Conservation (phyloP, 2,888 invertebrate species). For the Drosophila borborema region DNA sequence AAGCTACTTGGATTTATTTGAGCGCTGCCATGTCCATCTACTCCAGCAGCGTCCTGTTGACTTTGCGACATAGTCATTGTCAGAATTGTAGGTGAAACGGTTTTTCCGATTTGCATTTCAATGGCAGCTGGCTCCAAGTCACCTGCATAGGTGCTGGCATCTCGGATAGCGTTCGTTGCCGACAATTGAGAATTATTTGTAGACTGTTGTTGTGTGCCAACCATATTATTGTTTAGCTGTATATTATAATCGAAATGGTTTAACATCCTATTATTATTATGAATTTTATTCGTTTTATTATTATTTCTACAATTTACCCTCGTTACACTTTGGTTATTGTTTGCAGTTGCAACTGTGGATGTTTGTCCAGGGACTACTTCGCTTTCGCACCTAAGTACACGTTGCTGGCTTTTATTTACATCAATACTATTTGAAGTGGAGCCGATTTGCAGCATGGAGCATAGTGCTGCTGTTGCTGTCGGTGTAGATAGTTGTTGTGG, state of each 20-base stretch:
- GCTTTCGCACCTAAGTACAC: background rate
- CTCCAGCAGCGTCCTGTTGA: slow-evolving; percentile 15
- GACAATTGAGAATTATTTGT: slow-evolving; percentile 40
- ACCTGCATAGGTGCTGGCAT: slow-evolving; percentile 37
- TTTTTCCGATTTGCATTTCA: slow-evolving; percentile 25
- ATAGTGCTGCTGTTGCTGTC: slow-evolving; percentile 3
- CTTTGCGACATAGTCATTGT: slow-evolving; percentile 15
- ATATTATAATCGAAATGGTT: slow-evolving; percentile 10
- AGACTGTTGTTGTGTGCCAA: slow-evolving; percentile 65
- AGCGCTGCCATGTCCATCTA: slow-evolving; percentile 1
- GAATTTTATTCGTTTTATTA: slow-evolving; percentile 2
- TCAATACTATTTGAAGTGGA: background rate
- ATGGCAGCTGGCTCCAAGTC: slow-evolving; percentile 14
- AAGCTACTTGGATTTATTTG: slow-evolving; percentile 33
- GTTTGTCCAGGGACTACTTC: background rate
- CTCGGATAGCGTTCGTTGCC: slow-evolving; percentile 22
- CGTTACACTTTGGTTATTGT: background rate
- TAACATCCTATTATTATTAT: slow-evolving; percentile 3
- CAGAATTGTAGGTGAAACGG: slow-evolving; percentile 25
- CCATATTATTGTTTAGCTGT: slow-evolving; percentile 66
- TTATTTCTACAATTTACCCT: background rate
- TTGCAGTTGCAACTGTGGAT: background rate
- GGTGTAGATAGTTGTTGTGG: background rate
- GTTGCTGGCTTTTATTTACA: background rate
- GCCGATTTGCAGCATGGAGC: slow-evolving; percentile 18